phyloP scores from a whole-genome alignment of 2,888 invertebrate species.

The Halictus quadricinctus region DNA sequence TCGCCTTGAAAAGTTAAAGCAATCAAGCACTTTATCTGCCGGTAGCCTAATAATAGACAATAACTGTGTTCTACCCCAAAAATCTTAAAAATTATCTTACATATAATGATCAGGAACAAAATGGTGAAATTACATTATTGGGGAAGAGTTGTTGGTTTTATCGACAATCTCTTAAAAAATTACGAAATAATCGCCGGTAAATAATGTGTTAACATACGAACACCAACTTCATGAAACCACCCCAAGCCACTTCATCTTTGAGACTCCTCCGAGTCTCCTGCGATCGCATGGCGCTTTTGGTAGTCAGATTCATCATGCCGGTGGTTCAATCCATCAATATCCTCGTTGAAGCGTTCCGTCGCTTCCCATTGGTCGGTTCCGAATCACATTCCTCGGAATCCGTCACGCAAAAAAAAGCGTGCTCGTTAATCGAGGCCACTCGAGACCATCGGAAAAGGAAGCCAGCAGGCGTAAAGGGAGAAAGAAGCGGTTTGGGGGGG shows the following conservation, averaged over 20 bases:
- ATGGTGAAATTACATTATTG: too few species aligned
- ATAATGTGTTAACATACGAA: background rate
- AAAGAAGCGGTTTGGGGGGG: constrained; percentile 16
- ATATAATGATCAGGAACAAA: too few species aligned
- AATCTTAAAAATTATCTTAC: too few species aligned
- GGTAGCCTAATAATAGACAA: too few species aligned
- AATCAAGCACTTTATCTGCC: too few species aligned
- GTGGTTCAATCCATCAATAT: background rate
- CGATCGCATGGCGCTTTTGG: background rate
- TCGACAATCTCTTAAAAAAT: too few species aligned
- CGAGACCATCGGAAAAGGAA: constrained; percentile 47
- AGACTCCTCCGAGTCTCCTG: background rate
- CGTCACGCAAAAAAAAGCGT: constrained; percentile 34
- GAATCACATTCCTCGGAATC: constrained; percentile 30
- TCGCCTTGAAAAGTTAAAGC: too few species aligned
- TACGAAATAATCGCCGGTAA: too few species aligned
- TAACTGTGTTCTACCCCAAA: too few species aligned
- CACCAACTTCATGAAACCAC: background rate
- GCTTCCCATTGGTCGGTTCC: background rate
- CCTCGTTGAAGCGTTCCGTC: background rate
- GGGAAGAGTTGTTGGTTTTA: too few species aligned
- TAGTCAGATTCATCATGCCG: constrained; percentile 1
- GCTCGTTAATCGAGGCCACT: constrained; percentile 59
- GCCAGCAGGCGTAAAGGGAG: constrained; percentile 25
- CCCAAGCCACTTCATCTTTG: background rate